Base-by-base conservation (phyloP, 2,797 vertebrate species). In the Podarcis lilfordi region DNA sequence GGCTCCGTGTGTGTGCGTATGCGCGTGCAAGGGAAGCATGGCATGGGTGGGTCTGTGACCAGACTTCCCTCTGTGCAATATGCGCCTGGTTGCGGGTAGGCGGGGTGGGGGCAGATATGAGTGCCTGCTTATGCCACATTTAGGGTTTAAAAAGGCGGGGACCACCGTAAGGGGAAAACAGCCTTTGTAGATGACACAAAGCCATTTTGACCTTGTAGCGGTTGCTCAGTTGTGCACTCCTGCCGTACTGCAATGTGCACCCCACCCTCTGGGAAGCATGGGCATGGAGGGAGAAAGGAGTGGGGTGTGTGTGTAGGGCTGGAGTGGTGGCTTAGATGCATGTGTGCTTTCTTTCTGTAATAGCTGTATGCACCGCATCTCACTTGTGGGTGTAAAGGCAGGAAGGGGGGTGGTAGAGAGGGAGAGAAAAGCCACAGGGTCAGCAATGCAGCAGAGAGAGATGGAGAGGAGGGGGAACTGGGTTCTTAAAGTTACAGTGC, bases 151-250 rank as follows among this genome's bases (percentile, higher is more conserved):
- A 55, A 55, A 55, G 8, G 29, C 23, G 68, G 68, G 27, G 25
- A 29, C 29, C 9, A 25, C 68, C 23, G 29, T 25, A 69, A 29
- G 29, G 68, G 66, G 19, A 29, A 17, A 23, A 1, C 15, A 37
- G 40, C 27, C 23, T 68, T 76, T 75, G 61, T 9, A 40, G 17
- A 19, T 13, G 23, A 27, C 66, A 50, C 84, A 83, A 89, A 90
- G 85, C 66, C 89, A 50, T 45, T n/a, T 66, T 86, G 85, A 86
- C 85, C 85, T 84, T 90, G 89, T 19, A 27, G 25, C 37, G 6
- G 9, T 32, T 10, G 23, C 66, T 35, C 25, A 17, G 35, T 2
- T 5, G 29, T 9, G 1, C 21, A 32, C 15, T 2, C 40, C 61
- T 32, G 59, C 84, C 61, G 5, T 75, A 45, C 87, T 13, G 88